A percentile compares a stretch with the other conserved stretches of the same genome.
phyloP scores from a whole-genome alignment of 2,888 invertebrate genomes.

The Pyrrhia umbra region DNA sequence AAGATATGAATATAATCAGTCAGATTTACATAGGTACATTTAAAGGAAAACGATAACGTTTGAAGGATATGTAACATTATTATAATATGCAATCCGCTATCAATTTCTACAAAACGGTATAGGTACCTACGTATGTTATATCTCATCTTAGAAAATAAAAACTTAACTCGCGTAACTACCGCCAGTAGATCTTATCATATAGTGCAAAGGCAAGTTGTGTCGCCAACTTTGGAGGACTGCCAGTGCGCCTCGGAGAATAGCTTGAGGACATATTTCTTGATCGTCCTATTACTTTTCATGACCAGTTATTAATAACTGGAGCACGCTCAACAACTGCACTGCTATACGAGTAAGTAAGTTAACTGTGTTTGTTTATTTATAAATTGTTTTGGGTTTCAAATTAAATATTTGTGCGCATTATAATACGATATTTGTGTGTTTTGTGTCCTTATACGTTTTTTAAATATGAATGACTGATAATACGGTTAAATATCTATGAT shows the following conservation, averaged over 20 bases:
- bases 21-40: too few species aligned
- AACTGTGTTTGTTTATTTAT: conserved; percentile 14
- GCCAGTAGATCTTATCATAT: conserved; percentile 30
- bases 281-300: conserved; percentile 59
- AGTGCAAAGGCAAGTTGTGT: conserved; percentile 48
- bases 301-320: conserved; percentile 52
- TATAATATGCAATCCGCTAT: too few species aligned
- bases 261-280: conserved; percentile 55
- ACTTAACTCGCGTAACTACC: conserved; percentile 25
- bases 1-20: too few species aligned
- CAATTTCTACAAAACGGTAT: neutral
- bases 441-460: too few species aligned
- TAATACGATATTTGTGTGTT: too few species aligned
- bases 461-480: too few species aligned
- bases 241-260: conserved; percentile 48
- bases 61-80: too few species aligned
- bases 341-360: conserved; percentile 11
- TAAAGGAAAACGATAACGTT: too few species aligned
- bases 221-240: conserved; percentile 56
- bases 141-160: conserved; percentile 14
- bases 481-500: too few species aligned
- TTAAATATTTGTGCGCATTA: too few species aligned
- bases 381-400: neutral
- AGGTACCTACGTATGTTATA: neutral
- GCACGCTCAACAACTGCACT: conserved; percentile 23